These are phyloP conservation scores for Nasonia oneida DNA, from an alignment of 2,888 invertebrate genomes.

Conservation along the genomic window DNA sequence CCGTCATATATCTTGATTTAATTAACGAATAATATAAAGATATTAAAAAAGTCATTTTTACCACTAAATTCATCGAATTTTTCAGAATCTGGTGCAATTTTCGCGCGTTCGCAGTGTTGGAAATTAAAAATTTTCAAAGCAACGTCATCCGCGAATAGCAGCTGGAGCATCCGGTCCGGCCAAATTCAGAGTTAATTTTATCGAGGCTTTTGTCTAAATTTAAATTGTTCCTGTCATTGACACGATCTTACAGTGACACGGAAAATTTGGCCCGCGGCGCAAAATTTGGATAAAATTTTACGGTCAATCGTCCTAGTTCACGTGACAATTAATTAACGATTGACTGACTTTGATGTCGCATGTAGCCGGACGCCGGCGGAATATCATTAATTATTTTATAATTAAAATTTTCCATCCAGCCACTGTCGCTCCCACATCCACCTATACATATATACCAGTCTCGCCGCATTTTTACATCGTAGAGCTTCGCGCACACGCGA, in stretches of 20 bases:
- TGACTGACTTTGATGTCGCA: background rate
- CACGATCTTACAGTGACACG: conserved; percentile 31
- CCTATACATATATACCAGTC: too few species aligned
- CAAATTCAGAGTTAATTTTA: conserved; percentile 36
- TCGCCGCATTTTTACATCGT: too few species aligned
- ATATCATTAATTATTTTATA: conserved; percentile 13
- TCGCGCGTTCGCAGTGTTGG: too few species aligned
- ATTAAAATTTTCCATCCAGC: conserved; percentile 3
- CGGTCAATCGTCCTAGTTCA: conserved; percentile 39
- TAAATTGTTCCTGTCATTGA: conserved; percentile 57
- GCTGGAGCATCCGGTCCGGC: conserved; percentile 15
- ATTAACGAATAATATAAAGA: too few species aligned
- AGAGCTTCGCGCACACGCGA: too few species aligned
- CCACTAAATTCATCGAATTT: too few species aligned
- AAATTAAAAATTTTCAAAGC: background rate
- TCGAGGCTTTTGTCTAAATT: conserved; percentile 46
- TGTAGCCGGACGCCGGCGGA: background rate
- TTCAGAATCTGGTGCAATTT: too few species aligned
- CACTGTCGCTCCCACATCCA: background rate
- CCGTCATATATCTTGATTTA: too few species aligned
- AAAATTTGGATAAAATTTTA: conserved; percentile 47
- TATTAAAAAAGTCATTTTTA: too few species aligned
- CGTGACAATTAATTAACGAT: conserved; percentile 54
- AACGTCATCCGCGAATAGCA: conserved; percentile 29
- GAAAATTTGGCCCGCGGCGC: conserved; percentile 37